Base-by-base conservation (phyloP, 2,888 invertebrate species). In the Crossocerus cetratus region DNA sequence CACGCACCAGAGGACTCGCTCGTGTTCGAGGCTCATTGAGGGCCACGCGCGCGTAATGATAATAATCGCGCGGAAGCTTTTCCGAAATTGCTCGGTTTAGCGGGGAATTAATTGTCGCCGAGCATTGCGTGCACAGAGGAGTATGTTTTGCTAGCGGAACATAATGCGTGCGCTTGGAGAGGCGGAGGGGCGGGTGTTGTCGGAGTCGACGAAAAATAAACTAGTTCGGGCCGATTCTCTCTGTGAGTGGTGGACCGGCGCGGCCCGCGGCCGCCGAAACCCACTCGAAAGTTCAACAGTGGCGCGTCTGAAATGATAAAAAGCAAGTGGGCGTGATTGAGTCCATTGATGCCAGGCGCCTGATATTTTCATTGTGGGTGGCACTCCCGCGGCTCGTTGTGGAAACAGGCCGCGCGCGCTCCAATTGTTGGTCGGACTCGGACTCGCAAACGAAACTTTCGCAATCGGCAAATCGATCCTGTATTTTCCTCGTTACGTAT, bases 21-120 rank as follows among this genome's bases (percentile, higher is more conserved):
- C 21, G 14, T 21, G 60, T 69, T 65, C 23, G 45, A 60, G 32
- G 65, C 59, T 71, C 43, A 32, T 58, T 58, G 56, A 32, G 44
- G 45, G 14, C 3, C 49, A 14, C 49, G 61, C 18, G 53, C 20
- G 16, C 59, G 60, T 59, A 58, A 55, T 32, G 66, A 76, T 77
- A 80, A 81, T 81, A 75, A 74, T 73, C 71, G 70, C 73, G 57
- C 11, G 32, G 32, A 32, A 32, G 32, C 32, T 32, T 74, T 55
- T 65, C 72, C 73, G 78, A 77, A 81, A 81, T 82, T 74, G 80
- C 76, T 70, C 61, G 82, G 55, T 69, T 69, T 69, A 77, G 72
- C 57, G 68, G 69, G 69, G 75, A 76, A 80, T 81, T 81, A 82
- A 80, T 81, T 75, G 78, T 80, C 78, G 8, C 58, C 72, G 58